Evolutionary conservation across 2,113 vertebrate species (phyloP).

Genomic region (Mohoua ochrocephala): DNA sequence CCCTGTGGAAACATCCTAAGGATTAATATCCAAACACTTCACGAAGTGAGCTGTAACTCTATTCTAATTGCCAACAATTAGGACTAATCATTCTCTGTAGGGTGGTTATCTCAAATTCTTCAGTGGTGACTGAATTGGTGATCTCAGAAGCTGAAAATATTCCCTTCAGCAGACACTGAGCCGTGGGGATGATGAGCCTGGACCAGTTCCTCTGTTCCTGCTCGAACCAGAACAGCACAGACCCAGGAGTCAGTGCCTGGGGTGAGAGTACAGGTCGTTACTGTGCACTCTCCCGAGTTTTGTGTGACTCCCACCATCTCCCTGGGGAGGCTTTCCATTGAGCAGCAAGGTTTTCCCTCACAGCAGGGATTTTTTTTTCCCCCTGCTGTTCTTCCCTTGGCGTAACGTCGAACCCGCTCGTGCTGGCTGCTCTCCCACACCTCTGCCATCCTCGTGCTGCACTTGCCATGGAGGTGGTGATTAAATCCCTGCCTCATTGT

Average conservation of each 20-base stretch:
- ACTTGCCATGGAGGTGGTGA: not conserved
- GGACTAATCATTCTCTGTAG: not conserved
- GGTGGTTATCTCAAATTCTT: not conserved
- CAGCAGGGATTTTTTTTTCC: not conserved
- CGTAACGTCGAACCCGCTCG: accelerated
- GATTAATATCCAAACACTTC: not conserved
- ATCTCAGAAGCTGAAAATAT: not conserved
- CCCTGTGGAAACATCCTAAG: not conserved
- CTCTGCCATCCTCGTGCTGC: not conserved
- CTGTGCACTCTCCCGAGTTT: not conserved
- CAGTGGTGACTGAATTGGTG: not conserved
- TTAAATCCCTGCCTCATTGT: not conserved
- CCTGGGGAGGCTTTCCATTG: not conserved
- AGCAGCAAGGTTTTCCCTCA: not conserved
- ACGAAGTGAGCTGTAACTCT: not conserved
- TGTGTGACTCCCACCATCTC: not conserved
- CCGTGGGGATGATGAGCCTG: not conserved
- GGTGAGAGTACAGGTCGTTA: not conserved
- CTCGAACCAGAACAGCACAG: not conserved
- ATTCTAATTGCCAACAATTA: conserved; percentile 18
- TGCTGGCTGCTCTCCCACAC: not conserved
- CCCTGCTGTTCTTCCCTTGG: not conserved
- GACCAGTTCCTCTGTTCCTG: not conserved
- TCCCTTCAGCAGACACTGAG: not conserved
- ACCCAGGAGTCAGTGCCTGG: not conserved